These are phyloP conservation scores for Eilema griseolum DNA, from an alignment of 2,888 invertebrate species.

Conservation along the genomic window DNA sequence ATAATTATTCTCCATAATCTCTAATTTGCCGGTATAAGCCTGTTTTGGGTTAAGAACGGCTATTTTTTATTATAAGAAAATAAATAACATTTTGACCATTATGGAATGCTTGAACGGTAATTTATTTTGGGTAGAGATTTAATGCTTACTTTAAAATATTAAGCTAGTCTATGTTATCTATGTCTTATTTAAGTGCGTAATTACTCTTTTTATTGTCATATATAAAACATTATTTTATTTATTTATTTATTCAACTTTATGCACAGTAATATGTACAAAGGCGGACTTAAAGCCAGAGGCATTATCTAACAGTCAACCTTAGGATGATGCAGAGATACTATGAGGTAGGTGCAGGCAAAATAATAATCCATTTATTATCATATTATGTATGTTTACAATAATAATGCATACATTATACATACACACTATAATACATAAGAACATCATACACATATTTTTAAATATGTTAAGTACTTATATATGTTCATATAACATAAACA, in stretches of 20 bases:
- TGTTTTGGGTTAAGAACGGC: not conserved
- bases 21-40: not conserved
- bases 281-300: too few relatives aligned
- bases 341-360: too few relatives aligned
- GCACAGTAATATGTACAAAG: too few relatives aligned
- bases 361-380: too few relatives aligned
- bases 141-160: not conserved
- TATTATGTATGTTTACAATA: too few relatives aligned
- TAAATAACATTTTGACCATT: not conserved
- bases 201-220: not conserved
- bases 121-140: not conserved
- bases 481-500: too few relatives aligned
- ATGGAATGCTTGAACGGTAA: not conserved
- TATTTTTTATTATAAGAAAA: not conserved
- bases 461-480: too few relatives aligned
- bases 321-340: too few relatives aligned
- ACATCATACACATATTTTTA: too few relatives aligned
- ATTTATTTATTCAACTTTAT: not conserved
- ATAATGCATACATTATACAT: too few relatives aligned
- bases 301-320: too few relatives aligned
- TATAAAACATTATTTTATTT: not conserved
- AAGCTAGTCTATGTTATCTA: not conserved
- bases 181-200: not conserved
- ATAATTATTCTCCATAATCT: conserved; percentile 4
- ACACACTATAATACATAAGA: too few relatives aligned